These are phyloP conservation scores for Leucozona laternaria DNA, from an alignment of 2,888 invertebrate species.

Conservation along the genomic window DNA sequence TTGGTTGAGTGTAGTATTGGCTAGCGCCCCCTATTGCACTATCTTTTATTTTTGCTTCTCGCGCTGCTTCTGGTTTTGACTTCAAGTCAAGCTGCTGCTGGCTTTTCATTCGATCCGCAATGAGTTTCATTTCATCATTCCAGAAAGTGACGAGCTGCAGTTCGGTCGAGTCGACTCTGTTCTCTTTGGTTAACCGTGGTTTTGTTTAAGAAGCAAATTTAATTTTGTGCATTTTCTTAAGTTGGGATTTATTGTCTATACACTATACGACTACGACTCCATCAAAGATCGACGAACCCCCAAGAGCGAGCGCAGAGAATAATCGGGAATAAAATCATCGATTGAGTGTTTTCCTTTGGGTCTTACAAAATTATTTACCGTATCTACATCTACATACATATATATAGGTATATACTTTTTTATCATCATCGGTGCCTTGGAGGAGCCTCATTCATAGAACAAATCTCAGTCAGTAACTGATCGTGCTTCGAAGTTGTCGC, in stretches of 20 bases:
- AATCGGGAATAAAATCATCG: slow-evolving; percentile 52
- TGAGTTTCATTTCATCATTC: slow-evolving; percentile 71
- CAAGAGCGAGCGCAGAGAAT: slow-evolving; percentile 59
- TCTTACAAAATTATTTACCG: slow-evolving; percentile 51
- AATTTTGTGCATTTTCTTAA: slow-evolving; percentile 30
- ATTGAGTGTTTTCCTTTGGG: slow-evolving; percentile 55
- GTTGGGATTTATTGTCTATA: slow-evolving; percentile 22
- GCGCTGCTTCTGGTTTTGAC: slow-evolving; percentile 15
- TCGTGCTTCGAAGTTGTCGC: slow-evolving; percentile 71
- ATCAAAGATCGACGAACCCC: slow-evolving; percentile 46
- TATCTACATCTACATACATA: slow-evolving; percentile 13
- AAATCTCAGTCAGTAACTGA: slow-evolving; percentile 71
- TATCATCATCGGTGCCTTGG: slow-evolving; percentile 56
- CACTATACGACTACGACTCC: not conserved
- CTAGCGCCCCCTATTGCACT: slow-evolving; percentile 70
- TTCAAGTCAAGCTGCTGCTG: slow-evolving; percentile 33
- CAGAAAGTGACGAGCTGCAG: slow-evolving; percentile 76
- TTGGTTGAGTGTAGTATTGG: slow-evolving; percentile 20
- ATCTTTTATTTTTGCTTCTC: not conserved
- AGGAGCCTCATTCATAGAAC: slow-evolving; percentile 63
- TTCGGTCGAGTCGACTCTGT: slow-evolving; percentile 72
- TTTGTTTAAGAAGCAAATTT: slow-evolving; percentile 5
- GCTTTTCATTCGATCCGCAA: slow-evolving; percentile 55
- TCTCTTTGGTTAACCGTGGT: slow-evolving; percentile 70
- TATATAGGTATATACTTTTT: not conserved